Conservation (phyloP, 2,113 vertebrate genomes). For the Mandrillus leucophaeus region DNA sequence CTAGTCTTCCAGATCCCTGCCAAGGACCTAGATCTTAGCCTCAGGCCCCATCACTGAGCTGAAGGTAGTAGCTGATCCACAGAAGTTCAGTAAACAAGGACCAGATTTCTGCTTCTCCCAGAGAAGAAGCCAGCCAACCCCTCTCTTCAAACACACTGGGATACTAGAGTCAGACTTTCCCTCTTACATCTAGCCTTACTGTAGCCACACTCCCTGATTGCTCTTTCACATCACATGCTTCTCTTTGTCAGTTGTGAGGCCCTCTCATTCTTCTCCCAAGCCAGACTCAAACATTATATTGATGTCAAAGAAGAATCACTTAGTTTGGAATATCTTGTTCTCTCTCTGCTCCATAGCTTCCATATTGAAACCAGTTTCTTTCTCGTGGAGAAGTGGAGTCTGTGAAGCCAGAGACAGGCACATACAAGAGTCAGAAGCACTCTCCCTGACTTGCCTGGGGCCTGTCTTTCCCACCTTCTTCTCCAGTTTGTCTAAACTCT, state of each 20-base stretch:
- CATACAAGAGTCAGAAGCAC: neutral
- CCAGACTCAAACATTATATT: neutral
- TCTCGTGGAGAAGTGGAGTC: neutral
- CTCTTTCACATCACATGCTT: neutral
- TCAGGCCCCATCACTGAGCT: neutral
- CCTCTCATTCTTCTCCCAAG: neutral
- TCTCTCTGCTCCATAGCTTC: neutral
- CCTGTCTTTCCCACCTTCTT: neutral
- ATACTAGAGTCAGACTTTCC: neutral
- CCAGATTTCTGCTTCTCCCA: neutral
- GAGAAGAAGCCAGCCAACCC: neutral
- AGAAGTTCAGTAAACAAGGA: neutral
- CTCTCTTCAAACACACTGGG: constrained; percentile 30
- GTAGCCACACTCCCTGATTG: neutral
- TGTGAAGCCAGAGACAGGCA: neutral
- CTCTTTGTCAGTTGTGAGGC: neutral
- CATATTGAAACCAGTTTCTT: constrained; percentile 4
- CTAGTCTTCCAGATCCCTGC: neutral
- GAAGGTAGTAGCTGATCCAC: constrained; percentile 32
- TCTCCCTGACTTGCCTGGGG: neutral
- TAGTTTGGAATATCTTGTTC: neutral
- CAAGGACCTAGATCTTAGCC: neutral
- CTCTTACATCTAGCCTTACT: neutral
- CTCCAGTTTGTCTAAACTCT: neutral
- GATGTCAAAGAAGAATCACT: neutral